Conservation (phyloP, 2,797 vertebrate genomes). For the Iguana delicatissima region DNA sequence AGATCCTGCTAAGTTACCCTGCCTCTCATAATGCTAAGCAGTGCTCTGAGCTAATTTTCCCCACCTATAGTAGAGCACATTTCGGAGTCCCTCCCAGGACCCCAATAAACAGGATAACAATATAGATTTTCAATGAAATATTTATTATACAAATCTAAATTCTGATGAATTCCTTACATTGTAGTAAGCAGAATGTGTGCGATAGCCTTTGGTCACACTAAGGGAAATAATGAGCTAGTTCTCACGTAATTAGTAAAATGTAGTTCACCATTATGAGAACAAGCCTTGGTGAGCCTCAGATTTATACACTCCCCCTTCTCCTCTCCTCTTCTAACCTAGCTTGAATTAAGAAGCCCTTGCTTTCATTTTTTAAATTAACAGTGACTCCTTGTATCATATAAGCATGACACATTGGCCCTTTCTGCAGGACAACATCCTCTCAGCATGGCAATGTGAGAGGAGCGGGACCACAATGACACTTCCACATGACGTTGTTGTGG, state of each 20-base stretch:
- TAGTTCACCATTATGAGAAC: neutral
- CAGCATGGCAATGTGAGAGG: no score
- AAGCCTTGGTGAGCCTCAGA: neutral
- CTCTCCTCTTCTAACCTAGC: neutral
- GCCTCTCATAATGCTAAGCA: no score
- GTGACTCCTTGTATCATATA: neutral
- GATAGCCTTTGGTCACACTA: neutral
- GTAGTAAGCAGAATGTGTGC: neutral
- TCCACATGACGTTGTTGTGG: no score
- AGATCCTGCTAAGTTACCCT: no score
- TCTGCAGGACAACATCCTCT: no score
- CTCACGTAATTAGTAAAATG: neutral
- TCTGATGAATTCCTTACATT: neutral
- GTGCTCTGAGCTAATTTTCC: no score
- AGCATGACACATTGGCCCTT: neutral
- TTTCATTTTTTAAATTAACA: neutral
- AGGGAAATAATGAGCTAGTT: neutral
- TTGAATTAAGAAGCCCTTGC: neutral
- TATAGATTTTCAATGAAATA: neutral
- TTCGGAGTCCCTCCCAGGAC: no score
- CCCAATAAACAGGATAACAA: no score
- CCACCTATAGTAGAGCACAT: no score
- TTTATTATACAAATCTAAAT: neutral
- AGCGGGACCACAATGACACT: no score
- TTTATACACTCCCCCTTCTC: neutral